Conservation (phyloP, 2,888 invertebrate genomes). For the Phaonia tiefii region DNA sequence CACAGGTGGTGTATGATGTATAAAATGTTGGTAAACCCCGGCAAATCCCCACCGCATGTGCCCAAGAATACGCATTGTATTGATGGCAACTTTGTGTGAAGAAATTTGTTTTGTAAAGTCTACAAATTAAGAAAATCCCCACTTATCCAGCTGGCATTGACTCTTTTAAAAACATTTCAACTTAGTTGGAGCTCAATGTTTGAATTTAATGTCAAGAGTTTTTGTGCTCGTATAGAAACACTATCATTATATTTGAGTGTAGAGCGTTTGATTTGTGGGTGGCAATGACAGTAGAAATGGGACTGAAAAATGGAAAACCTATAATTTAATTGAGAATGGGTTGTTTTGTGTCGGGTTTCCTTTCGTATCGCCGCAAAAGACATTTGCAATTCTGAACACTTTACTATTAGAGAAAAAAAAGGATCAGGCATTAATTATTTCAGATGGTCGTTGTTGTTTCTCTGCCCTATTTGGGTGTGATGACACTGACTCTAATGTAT, state of each 20-base stretch:
- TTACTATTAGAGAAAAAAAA: conserved; percentile 36
- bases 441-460: conserved; percentile 47
- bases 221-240: neutral
- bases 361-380: neutral
- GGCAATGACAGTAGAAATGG: neutral
- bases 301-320: too few relatives aligned
- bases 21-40: too few relatives aligned
- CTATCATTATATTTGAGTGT: neutral
- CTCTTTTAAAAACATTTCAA: neutral
- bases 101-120: too few relatives aligned
- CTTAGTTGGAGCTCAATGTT: neutral
- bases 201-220: neutral
- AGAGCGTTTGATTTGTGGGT: conserved; percentile 8
- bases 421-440: conserved; percentile 65
- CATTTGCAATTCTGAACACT: conserved; percentile 47
- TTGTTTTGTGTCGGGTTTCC: neutral
- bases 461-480: conserved; percentile 64
- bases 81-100: too few relatives aligned
- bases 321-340: neutral
- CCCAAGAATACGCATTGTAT: too few relatives aligned
- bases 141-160: too few relatives aligned
- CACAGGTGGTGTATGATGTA: too few relatives aligned
- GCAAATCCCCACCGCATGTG: too few relatives aligned
- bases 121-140: too few relatives aligned
- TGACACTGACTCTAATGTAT: conserved; percentile 79